phyloP scores from a whole-genome alignment of 2,113 vertebrate species.

The Lasiurus cinereus region DNA sequence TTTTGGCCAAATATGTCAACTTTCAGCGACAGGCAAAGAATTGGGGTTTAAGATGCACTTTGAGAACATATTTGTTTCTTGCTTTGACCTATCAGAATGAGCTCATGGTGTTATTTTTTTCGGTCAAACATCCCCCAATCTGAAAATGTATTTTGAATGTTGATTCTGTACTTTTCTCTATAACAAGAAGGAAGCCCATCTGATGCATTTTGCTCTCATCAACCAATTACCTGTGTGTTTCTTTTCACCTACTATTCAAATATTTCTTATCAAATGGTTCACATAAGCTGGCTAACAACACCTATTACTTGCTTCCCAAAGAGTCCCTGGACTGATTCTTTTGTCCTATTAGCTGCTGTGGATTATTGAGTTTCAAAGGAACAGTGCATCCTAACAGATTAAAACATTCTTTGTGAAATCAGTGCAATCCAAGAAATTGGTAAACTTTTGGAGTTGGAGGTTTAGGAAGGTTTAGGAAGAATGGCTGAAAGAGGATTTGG shows the following conservation, averaged over 20 bases:
- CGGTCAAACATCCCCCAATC: background rate
- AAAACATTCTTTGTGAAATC: constrained; percentile 25
- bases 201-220: constrained; percentile 42
- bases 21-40: constrained; percentile 34
- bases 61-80: background rate
- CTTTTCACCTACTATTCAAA: background rate
- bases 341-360: background rate
- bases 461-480: background rate
- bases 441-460: background rate
- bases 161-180: background rate
- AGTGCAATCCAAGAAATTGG: background rate
- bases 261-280: constrained; percentile 55
- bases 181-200: constrained; percentile 56
- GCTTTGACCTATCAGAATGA: background rate
- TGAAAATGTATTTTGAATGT: constrained; percentile 45
- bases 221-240: background rate
- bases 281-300: background rate
- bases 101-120: background rate
- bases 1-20: constrained; percentile 61
- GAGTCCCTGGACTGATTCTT: background rate
- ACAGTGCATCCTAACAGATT: background rate
- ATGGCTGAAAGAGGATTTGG: background rate
- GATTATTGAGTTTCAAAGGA: background rate
- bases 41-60: constrained; percentile 39
- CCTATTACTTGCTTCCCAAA: constrained; percentile 32